Percentiles rank a stretch among this genome's conserved stretches.
Conservation (phyloP, 2,113 vertebrate genomes). For the Microcebus ravelobensis region DNA sequence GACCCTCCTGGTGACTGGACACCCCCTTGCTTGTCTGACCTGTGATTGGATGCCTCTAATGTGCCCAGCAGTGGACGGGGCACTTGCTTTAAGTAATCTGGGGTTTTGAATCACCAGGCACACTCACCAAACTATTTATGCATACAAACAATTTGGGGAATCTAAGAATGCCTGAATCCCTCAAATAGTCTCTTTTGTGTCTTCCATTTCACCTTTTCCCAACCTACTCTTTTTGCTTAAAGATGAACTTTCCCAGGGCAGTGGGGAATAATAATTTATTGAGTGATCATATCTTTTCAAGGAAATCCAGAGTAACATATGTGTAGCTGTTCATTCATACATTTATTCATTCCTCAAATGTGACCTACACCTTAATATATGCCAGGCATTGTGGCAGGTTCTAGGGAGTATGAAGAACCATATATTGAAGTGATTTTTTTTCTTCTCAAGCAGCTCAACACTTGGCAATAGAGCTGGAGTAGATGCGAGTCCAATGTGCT, state of each 20-base stretch:
- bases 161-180: fast-evolving
- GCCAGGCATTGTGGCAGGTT: background rate
- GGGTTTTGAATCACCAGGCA: background rate
- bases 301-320: background rate
- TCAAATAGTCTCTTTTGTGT: fast-evolving
- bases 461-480: fast-evolving
- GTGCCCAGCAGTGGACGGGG: background rate
- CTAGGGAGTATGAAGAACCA: background rate
- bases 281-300: background rate
- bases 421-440: background rate
- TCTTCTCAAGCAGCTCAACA: too few species aligned
- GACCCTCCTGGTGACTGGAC: fast-evolving
- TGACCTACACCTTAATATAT: background rate
- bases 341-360: background rate
- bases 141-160: background rate
- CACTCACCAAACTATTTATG: background rate
- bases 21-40: background rate
- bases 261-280: background rate
- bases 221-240: background rate
- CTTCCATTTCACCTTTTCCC: background rate
- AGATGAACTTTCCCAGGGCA: background rate
- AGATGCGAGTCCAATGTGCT: fast-evolving
- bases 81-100: background rate
- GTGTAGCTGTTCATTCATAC: fast-evolving
- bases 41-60: fast-evolving